A percentile compares a stretch with the other conserved stretches of the same genome.
Evolutionary conservation across 2,113 vertebrate genomes (phyloP).

Genomic region (Cavia porcellus): DNA sequence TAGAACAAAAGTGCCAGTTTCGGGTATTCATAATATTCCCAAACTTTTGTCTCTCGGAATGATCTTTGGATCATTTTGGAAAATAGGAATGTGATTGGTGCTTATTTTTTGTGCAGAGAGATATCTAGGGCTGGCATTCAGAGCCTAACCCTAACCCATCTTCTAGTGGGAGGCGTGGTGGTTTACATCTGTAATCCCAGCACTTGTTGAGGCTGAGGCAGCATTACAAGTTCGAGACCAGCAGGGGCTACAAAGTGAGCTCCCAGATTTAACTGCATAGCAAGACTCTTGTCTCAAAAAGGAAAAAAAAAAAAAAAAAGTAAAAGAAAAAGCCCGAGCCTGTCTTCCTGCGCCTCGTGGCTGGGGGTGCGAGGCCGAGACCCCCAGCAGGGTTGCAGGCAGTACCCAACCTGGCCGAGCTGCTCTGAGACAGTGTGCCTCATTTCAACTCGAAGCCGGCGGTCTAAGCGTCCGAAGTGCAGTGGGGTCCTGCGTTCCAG

Average conservation of each 20-base stretch:
- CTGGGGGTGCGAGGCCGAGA: not conserved
- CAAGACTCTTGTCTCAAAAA: no score
- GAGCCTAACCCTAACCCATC: no score
- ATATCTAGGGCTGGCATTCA: not conserved
- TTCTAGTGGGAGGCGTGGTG: not conserved
- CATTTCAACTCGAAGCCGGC: not conserved
- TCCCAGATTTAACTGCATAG: no score
- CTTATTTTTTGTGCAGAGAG: not conserved
- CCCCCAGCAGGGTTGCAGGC: not conserved
- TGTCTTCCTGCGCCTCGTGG: not conserved
- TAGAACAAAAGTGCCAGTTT: not conserved
- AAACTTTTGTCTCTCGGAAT: not conserved
- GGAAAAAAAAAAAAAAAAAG: no score
- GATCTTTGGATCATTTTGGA: constrained; percentile 3
- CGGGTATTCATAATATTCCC: not conserved
- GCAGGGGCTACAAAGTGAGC: no score
- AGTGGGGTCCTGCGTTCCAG: not conserved
- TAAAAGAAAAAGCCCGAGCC: not conserved
- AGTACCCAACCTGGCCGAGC: not conserved
- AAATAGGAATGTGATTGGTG: not conserved
- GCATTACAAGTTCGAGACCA: no score
- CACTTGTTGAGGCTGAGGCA: no score
- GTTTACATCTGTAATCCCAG: no score
- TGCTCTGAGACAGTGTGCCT: not conserved
- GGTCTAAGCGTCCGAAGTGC: not conserved